Conservation (phyloP, 2,113 vertebrate species). For the Microtus richardsoni region DNA sequence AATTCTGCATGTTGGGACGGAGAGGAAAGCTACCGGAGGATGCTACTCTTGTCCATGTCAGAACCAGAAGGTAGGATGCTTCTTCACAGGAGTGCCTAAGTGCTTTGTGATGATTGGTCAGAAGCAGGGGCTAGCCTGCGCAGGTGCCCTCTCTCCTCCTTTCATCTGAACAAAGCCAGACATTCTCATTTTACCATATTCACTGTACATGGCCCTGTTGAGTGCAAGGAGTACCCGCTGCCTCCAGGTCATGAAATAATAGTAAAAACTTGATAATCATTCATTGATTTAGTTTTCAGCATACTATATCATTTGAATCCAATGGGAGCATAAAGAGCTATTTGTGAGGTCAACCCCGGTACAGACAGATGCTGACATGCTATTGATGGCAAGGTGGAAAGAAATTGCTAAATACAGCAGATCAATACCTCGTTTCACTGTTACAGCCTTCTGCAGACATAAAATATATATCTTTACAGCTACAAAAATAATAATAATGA, state of each 20-base stretch:
- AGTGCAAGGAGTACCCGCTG: slow-evolving; percentile 89
- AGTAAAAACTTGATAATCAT: slow-evolving; percentile 99
- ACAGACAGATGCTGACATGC: slow-evolving; percentile 94
- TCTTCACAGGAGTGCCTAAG: background rate
- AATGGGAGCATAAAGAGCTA: slow-evolving; percentile 96
- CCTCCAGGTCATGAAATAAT: slow-evolving; percentile 93
- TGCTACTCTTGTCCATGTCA: background rate
- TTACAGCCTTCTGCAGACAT: slow-evolving; percentile 95
- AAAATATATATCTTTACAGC: slow-evolving; percentile 97
- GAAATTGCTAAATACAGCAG: slow-evolving; percentile 99
- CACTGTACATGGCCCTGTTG: slow-evolving; percentile 85
- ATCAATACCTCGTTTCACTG: slow-evolving; percentile 99
- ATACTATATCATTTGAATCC: slow-evolving; percentile 99
- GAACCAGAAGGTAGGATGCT: background rate
- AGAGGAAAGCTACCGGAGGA: background rate
- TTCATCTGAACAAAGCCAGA: slow-evolving; percentile 67
- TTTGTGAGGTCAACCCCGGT: slow-evolving; percentile 97
- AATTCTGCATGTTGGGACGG: background rate
- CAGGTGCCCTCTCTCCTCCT: background rate
- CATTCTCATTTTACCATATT: slow-evolving; percentile 82
- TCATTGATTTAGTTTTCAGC: slow-evolving; percentile 98
- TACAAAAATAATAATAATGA: slow-evolving; percentile 95
- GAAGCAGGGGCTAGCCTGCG: background rate
- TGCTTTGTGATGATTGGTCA: background rate
- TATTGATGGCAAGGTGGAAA: slow-evolving; percentile 97